Evolutionary conservation across 2,797 vertebrate species (phyloP), one percentile per base, ranked within the genome.

Genomic region (Coendou prehensilis): DNA sequence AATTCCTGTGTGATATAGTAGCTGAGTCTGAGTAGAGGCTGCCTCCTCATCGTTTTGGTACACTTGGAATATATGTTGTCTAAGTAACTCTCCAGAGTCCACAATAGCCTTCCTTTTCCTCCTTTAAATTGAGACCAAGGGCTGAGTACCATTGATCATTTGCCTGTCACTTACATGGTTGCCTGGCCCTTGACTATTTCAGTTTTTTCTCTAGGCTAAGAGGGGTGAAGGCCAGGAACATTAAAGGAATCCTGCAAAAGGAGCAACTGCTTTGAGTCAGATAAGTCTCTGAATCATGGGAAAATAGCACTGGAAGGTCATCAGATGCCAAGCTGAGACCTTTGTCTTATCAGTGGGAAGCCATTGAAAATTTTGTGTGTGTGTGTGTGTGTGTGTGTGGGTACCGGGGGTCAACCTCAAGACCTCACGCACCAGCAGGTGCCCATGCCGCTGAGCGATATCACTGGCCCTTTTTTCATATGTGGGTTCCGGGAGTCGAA

Each of bases 321-420:
- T n/a, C 41, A 45, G 41, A 45, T 90, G 63, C 30, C 83, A 90
- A 88, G 11, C 76, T 84, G 59, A 88, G 30, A 64, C 0, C 14
- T 89, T 54, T 63, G 2, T 59, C 63, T 96, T 95, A 67, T 14
- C 73, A 26, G 11, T 56, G 17, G n/a, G 50, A 92, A 95, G 23
- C 33, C 20, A 45, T 1, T 1, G 1, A 73, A 76, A 22, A 41
- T 41, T 41, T 41, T 41, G 37, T 41, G 37, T 41, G 37, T 41
- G 37, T 41, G 37, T 41, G 37, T 41, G 37, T 41, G 37, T 41
- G 37, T 41, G 37, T 41, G 37, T 41, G 37, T 41, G 37, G 37
- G 37, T 41, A 41, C 37, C 37, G 37, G 37, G 37, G 37, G 37
- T 41, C 37, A 41, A 41, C 37, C 37, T 41, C 37, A 41, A 41